Evolutionary conservation across 2,888 invertebrate species (phyloP), one percentile per base, ranked within the genome.

Genomic region (Odontomyia ornata): DNA sequence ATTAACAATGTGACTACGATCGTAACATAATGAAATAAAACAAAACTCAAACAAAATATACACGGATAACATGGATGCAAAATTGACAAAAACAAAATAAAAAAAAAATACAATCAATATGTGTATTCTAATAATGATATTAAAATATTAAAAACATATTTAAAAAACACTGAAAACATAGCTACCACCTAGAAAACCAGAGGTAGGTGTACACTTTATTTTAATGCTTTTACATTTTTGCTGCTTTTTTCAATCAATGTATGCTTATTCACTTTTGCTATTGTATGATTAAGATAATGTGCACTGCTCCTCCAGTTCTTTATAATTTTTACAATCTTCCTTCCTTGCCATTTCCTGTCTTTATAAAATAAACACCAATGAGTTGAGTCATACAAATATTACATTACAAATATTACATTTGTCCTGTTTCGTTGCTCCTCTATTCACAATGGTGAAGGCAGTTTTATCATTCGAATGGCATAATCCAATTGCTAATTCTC

Each of bases 131-230:
- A 67, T 23, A 57, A 72, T 62, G 77, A n/a, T 77, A 65, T 36
- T 67, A 69, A 79, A 75, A 62, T 43, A 25, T 52, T 67, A 18
- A 76, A 77, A 78, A n/a, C n/a, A n/a, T n/a, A n/a, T 9, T 5
- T 36, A 5, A 67, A 75, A 21, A 67, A 65, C 65, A 23, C 46
- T 46, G 47, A 25, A 46, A 47, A 46, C 27, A 69, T 69, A 94
- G 94, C 91, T 93, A 90, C 94, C 94, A 87, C 93, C 94, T 88
- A 91, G 94, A 89, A 93, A 93, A 90, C 95, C 95, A 85, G 95
- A 95, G 94, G 95, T 95, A 92, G 89, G 93, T 91, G 83, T 79
- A 79, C 78, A 80, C 79, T 79, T 80, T 80, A 57, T 57, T 80
- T 77, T 43, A 52, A 57, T 30, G 7, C n/a, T 72, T 62, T 21